These are phyloP conservation scores for Prionailurus viverrinus DNA, from an alignment of 2,113 vertebrate species.

Conservation along the genomic window DNA sequence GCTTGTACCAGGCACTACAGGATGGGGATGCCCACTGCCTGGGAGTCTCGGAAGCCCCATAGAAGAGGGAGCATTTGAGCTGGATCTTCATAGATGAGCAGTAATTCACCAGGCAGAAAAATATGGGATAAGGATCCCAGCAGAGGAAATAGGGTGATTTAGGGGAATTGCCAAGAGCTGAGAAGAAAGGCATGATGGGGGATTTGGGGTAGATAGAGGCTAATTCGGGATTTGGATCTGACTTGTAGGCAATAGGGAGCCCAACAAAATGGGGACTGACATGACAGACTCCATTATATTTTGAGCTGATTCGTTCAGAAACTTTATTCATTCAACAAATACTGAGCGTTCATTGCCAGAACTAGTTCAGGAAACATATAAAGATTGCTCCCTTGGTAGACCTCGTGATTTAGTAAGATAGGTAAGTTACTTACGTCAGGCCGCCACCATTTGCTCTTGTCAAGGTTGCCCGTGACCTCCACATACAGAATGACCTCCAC, in stretches of 20 bases:
- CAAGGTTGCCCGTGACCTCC: not conserved
- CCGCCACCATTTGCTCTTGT: not conserved
- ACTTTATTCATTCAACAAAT: not conserved
- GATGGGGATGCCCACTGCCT: not conserved
- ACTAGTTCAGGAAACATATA: not conserved
- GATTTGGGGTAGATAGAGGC: not conserved
- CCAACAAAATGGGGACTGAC: not conserved
- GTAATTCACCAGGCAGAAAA: not conserved
- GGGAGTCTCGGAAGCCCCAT: not conserved
- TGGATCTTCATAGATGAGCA: not conserved
- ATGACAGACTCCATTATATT: not conserved
- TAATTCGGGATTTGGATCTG: not conserved
- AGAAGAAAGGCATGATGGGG: not conserved
- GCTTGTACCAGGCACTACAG: not conserved
- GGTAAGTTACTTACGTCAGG: not conserved
- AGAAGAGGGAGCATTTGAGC: not conserved
- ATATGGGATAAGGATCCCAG: not conserved
- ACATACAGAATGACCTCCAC: not conserved
- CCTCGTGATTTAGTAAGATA: not conserved
- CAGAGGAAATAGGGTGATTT: not conserved
- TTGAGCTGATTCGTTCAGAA: not conserved
- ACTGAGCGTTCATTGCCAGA: not conserved
- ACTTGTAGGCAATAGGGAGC: not conserved
- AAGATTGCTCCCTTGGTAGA: not conserved
- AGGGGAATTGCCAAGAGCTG: not conserved